Percentiles rank a stretch among this genome's conserved stretches.
Conservation (phyloP, 1,140 invertebrate genomes). For the Scaptodrosophila lebanonensis region DNA sequence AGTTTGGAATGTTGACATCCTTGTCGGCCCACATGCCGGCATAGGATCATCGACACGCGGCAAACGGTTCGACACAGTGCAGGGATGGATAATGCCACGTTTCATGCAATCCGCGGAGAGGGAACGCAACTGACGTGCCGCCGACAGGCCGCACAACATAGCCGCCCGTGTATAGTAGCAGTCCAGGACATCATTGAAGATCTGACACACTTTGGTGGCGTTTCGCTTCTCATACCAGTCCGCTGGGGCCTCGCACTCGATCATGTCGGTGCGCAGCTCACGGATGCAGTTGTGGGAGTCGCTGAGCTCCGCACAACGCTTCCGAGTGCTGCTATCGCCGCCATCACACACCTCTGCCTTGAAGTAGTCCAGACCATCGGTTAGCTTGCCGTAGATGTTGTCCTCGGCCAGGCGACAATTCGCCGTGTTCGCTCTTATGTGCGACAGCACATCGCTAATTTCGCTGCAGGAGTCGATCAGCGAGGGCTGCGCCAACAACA, state of each 20-base stretch:
- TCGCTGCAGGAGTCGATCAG: constrained; percentile 39
- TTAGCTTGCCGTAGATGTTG: constrained; percentile 58
- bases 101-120: constrained; percentile 59
- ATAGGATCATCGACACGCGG: constrained; percentile 49
- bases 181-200: constrained; percentile 61
- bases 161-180: constrained; percentile 62
- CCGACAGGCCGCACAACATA: constrained; percentile 56
- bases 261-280: constrained; percentile 65
- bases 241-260: constrained; percentile 65
- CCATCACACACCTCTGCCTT: constrained; percentile 44
- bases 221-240: constrained; percentile 70
- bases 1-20: too few species aligned
- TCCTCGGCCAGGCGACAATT: constrained; percentile 39
- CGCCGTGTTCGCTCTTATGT: constrained; percentile 29
- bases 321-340: constrained; percentile 25
- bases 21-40: constrained; percentile 16
- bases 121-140: constrained; percentile 51
- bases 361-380: constrained; percentile 45
- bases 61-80: constrained; percentile 28
- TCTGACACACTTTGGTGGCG: constrained; percentile 37
- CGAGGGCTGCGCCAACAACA: constrained; percentile 48
- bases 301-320: constrained; percentile 41
- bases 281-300: constrained; percentile 48
- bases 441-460: constrained; percentile 39
- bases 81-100: constrained; percentile 33